Percentiles rank a stretch among this genome's conserved stretches.
These are phyloP conservation scores for Leptocoma aspasia DNA, from an alignment of 2,113 vertebrate genomes.

Conservation along the genomic window DNA sequence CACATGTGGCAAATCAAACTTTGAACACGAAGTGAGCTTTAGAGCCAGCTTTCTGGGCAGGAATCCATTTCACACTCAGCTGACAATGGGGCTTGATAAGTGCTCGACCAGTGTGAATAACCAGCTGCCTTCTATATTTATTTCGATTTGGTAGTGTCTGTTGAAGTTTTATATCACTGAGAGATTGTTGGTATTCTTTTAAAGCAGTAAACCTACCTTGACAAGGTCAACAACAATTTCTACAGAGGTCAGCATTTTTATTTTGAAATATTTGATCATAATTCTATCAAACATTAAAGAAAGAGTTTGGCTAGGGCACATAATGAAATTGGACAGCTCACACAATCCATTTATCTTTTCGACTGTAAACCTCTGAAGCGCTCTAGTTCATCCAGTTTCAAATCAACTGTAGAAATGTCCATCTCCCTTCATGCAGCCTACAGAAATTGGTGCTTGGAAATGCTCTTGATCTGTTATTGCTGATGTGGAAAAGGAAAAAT, in stretches of 20 bases:
- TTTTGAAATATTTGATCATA: slow-evolving; percentile 62
- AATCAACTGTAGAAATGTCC: slow-evolving; percentile 60
- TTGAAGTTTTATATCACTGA: slow-evolving; percentile 41
- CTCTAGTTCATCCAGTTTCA: slow-evolving; percentile 52
- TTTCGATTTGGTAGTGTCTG: slow-evolving; percentile 35
- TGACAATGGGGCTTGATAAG: slow-evolving; percentile 37
- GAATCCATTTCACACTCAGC: slow-evolving; percentile 60
- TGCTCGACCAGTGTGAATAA: background rate
- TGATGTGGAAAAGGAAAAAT: slow-evolving; percentile 43
- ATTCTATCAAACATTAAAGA: slow-evolving; percentile 61
- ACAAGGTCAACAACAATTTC: slow-evolving; percentile 63
- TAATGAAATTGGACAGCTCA: slow-evolving; percentile 63
- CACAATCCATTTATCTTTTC: slow-evolving; percentile 58
- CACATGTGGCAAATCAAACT: slow-evolving; percentile 51
- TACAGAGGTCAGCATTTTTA: slow-evolving; percentile 56
- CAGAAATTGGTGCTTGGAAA: slow-evolving; percentile 40
- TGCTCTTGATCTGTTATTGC: slow-evolving; percentile 25
- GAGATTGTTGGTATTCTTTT: slow-evolving; percentile 35
- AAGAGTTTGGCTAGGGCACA: slow-evolving; percentile 34
- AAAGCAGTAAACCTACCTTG: slow-evolving; percentile 34
- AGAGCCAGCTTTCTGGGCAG: slow-evolving; percentile 43
- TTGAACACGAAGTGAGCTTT: background rate
- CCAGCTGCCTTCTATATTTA: slow-evolving; percentile 41
- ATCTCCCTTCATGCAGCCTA: slow-evolving; percentile 21
- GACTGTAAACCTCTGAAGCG: slow-evolving; percentile 29